Base-by-base conservation (phyloP, 1,140 invertebrate genomes). In the Papilio glaucus region DNA sequence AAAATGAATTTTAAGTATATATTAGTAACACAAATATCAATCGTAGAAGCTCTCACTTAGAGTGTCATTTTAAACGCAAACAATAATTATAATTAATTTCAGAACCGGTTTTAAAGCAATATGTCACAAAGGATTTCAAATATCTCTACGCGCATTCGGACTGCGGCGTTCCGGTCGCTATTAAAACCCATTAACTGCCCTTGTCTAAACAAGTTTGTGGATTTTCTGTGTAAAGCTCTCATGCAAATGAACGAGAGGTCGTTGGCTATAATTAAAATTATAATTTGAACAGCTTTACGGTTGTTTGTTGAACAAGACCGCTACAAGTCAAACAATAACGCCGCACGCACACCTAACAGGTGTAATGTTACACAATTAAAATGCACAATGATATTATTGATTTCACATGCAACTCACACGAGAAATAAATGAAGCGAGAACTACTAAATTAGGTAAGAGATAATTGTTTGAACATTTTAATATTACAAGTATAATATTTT, bases 231-330 rank as follows among this genome's bases (percentile, higher is more conserved):
- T 62, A 63, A 63, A 63, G 18, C 41, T 33, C 70, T 70, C 71
- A 88, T 86, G 84, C 81, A 86, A 88, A 88, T 86, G 77, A 80
- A 73, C 70, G 41, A 79, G 45, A 77, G 79, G 73, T 75, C 75
- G 71, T 72, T 71, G 62, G 53, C 77, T 79, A 79, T 75, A 77
- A 84, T 87, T 80, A 86, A 84, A 91, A 84, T 89, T 84, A 88
- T 88, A 89, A 91, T 85, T 88, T 87, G 87, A 85, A 85, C 84
- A 77, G 78, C 77, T 85, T 87, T 86, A 89, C 85, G 80, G 76
- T 79, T 86, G 86, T 90, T 90, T 91, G 89, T 92, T 88, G 87
- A 89, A 87, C 86, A 81, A 73, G 72, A 75, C 74, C 79, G 82
- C 80, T 84, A 85, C 84, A 88, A 81, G 90, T 90, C 88, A 90